Evolutionary conservation across 2,113 vertebrate genomes (phyloP).

Genomic region (Mus pahari): DNA sequence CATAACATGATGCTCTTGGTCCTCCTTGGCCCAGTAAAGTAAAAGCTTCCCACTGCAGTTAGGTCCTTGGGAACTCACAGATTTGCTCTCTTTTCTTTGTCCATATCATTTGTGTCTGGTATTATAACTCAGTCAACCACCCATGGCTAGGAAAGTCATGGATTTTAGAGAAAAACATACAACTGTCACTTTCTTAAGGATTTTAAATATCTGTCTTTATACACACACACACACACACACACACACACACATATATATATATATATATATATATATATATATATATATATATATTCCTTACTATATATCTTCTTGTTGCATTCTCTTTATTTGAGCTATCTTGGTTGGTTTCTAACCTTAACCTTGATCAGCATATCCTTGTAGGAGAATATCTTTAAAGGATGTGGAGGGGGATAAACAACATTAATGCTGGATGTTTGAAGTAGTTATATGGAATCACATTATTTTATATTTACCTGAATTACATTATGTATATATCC

Average conservation of each 20-base stretch:
- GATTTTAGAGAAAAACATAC: background rate
- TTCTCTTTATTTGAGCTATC: background rate
- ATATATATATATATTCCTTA: too few relatives aligned
- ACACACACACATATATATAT: too few relatives aligned
- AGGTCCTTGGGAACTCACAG: background rate
- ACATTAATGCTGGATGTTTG: background rate
- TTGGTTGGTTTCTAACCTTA: background rate
- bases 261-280: too few relatives aligned
- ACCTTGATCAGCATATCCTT: background rate
- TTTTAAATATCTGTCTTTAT: background rate
- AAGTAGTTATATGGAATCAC: background rate
- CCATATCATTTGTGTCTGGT: background rate
- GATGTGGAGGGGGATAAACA: too few relatives aligned
- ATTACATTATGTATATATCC: background rate
- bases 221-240: too few relatives aligned
- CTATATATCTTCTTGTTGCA: background rate
- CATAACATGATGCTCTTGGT: rapidly evolving
- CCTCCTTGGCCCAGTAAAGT: background rate
- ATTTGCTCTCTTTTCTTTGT: background rate
- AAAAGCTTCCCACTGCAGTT: background rate
- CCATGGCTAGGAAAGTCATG: background rate
- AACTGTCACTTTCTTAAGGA: background rate
- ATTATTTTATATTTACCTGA: background rate
- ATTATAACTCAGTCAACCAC: background rate
- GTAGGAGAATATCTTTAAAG: background rate